Conservation (phyloP, 1,140 invertebrate genomes). For the Ceratoteleas bidentatus region DNA sequence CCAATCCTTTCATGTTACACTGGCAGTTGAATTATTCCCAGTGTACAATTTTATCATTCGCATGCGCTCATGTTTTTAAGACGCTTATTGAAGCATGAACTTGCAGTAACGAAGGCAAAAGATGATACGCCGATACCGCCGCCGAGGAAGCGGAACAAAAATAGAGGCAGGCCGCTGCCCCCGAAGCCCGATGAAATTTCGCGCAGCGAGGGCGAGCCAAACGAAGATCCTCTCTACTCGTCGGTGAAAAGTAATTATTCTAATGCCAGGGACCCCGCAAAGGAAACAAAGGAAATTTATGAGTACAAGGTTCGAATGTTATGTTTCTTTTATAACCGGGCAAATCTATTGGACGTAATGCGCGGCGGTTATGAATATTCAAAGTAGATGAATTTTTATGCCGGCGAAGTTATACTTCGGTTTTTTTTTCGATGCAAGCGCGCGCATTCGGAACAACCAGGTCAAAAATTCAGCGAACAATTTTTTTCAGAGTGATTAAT, state of each 20-base stretch:
- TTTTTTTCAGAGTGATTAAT: too few relatives aligned
- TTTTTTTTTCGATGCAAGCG: too few relatives aligned
- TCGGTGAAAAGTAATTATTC: constrained; percentile 69
- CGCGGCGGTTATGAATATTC: too few relatives aligned
- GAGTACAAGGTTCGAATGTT: constrained; percentile 76
- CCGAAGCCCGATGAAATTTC: constrained; percentile 74
- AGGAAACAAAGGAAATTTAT: constrained; percentile 69
- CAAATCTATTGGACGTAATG: too few relatives aligned
- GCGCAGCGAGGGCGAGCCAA: constrained; percentile 48
- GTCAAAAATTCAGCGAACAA: too few relatives aligned
- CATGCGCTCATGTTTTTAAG: constrained; percentile 28
- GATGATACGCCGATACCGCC: constrained; percentile 75
- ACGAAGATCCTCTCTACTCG: constrained; percentile 74
- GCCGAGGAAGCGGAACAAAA: constrained; percentile 74
- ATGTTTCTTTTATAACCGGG: too few relatives aligned
- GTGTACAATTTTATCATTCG: neutral
- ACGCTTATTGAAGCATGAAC: constrained; percentile 27
- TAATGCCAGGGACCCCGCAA: constrained; percentile 34
- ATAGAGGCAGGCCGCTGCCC: constrained; percentile 74
- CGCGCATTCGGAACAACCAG: too few relatives aligned
- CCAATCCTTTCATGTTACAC: too few relatives aligned
- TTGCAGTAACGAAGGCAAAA: constrained; percentile 72
- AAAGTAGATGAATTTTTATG: too few relatives aligned
- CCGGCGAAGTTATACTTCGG: too few relatives aligned
- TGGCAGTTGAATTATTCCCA: too few relatives aligned